phyloP scores from a whole-genome alignment of 2,113 vertebrate species.

The Clarias magur region DNA sequence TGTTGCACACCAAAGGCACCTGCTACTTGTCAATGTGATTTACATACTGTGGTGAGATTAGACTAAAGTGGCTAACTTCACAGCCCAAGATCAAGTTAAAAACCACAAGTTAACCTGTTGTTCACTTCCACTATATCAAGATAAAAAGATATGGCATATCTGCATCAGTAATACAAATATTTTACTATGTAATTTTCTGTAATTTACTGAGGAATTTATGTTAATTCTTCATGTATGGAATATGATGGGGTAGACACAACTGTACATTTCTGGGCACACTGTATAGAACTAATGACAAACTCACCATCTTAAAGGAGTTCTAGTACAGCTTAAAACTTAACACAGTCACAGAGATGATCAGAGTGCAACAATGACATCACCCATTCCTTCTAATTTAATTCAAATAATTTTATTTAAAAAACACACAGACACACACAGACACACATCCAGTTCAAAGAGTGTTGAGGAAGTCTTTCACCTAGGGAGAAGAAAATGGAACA shows the following conservation, averaged over 20 bases:
- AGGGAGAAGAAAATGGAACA: conserved; percentile 31
- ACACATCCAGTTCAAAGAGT: conserved; percentile 53
- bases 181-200: no score
- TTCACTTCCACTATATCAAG: neutral
- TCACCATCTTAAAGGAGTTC: neutral
- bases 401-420: neutral
- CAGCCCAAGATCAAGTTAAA: neutral
- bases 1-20: neutral
- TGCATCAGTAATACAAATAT: neutral
- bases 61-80: neutral
- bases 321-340: neutral
- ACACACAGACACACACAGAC: neutral
- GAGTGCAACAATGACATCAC: neutral
- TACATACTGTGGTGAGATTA: neutral
- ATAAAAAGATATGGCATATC: neutral
- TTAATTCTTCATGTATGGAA: neutral
- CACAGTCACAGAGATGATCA: neutral
- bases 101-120: neutral
- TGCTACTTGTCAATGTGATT: neutral
- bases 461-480: conserved; percentile 74
- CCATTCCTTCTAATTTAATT: neutral
- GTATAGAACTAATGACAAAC: neutral
- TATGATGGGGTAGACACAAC: neutral
- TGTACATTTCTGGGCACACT: neutral
- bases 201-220: neutral